Conservation (phyloP, 1,140 invertebrate species). For the Eurosta solidaginis region DNA sequence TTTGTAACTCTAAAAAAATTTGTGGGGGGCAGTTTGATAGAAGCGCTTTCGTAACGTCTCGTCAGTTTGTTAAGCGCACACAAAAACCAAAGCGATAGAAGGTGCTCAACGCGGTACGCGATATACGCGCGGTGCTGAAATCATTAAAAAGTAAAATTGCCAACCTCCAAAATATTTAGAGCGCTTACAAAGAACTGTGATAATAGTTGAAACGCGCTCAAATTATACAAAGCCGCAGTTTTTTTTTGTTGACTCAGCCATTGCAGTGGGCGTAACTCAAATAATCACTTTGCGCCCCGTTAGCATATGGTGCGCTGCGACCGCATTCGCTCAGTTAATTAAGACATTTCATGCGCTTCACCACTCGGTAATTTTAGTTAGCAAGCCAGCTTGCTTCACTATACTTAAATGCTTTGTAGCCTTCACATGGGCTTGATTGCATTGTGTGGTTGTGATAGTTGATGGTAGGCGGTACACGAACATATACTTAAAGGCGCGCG, state of each 20-base stretch:
- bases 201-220: too few species aligned
- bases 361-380: not conserved
- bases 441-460: too few species aligned
- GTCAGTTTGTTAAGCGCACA: not conserved
- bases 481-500: too few species aligned
- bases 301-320: not conserved
- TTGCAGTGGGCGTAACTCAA: not conserved
- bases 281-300: not conserved
- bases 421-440: not conserved
- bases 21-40: conserved; percentile 7
- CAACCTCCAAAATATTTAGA: too few species aligned
- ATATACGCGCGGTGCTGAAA: too few species aligned
- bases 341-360: conserved; percentile 13
- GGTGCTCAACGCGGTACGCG: not conserved
- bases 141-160: too few species aligned
- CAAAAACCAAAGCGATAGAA: not conserved
- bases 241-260: not conserved
- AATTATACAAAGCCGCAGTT: too few species aligned
- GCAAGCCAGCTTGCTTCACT: not conserved
- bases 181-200: not conserved
- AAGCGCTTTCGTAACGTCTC: too few species aligned
- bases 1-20: not conserved
- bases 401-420: not conserved
- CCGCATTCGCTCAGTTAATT: conserved; percentile 12
- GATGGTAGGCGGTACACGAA: too few species aligned